These are phyloP conservation scores for Limanda limanda DNA, from an alignment of 2,113 vertebrate species.

Conservation along the genomic window DNA sequence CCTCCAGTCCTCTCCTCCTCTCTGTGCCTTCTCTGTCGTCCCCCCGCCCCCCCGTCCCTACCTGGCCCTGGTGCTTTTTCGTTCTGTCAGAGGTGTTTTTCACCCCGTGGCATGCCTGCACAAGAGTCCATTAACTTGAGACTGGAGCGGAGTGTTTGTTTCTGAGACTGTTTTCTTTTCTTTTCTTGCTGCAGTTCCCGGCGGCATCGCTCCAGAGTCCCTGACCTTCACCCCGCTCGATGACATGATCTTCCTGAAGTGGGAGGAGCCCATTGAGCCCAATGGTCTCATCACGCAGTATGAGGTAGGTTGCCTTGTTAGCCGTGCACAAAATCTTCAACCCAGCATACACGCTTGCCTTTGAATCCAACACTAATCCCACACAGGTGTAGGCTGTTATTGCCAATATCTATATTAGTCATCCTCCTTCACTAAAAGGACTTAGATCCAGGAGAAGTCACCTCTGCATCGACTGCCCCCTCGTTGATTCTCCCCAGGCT, in stretches of 20 bases:
- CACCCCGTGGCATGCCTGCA: slow-evolving; percentile 44
- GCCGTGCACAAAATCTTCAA: neutral
- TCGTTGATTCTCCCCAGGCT: slow-evolving; percentile 19
- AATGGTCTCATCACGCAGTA: slow-evolving; percentile 97
- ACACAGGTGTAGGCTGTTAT: slow-evolving; percentile 37
- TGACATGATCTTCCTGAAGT: slow-evolving; percentile 96
- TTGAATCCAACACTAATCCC: slow-evolving; percentile 28
- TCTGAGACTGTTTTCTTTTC: slow-evolving; percentile 44
- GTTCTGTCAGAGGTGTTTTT: slow-evolving; percentile 51
- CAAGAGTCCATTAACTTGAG: slow-evolving; percentile 53
- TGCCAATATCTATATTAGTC: slow-evolving; percentile 35
- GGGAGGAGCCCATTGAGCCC: slow-evolving; percentile 95
- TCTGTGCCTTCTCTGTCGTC: neutral
- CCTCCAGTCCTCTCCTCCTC: slow-evolving; percentile 17
- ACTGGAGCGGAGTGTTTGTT: slow-evolving; percentile 52
- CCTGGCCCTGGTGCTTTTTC: slow-evolving; percentile 16
- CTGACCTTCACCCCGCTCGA: slow-evolving; percentile 92
- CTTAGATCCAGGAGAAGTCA: slow-evolving; percentile 20
- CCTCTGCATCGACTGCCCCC: neutral
- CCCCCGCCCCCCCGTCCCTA: no score
- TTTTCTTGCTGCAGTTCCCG: slow-evolving; percentile 86
- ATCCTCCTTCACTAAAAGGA: slow-evolving; percentile 31
- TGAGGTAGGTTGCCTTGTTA: slow-evolving; percentile 83
- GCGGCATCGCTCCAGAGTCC: slow-evolving; percentile 91
- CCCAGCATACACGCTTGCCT: neutral